Conservation (phyloP, 2,888 invertebrate species). For the Watsonalla binaria region DNA sequence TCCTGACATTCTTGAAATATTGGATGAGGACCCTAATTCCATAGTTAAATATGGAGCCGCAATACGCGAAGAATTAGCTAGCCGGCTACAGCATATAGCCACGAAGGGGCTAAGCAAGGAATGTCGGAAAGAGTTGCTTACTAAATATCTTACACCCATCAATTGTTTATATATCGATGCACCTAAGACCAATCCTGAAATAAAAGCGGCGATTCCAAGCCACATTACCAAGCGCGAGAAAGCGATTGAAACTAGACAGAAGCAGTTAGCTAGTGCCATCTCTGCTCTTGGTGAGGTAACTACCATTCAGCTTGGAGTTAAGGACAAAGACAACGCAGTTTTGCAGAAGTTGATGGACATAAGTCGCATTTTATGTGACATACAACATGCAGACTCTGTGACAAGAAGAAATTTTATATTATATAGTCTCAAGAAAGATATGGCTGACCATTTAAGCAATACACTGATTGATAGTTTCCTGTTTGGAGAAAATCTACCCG, state of each 20-base stretch:
- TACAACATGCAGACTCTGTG: constrained; percentile 11
- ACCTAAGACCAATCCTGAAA: constrained; percentile 20
- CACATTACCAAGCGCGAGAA: constrained; percentile 14
- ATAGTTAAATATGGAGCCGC: constrained; percentile 13
- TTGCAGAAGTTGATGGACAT: constrained; percentile 11
- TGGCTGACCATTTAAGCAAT: constrained; percentile 15
- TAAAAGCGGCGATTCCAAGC: constrained; percentile 17
- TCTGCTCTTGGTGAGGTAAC: constrained; percentile 11
- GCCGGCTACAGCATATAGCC: constrained; percentile 12
- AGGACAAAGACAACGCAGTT: constrained; percentile 3
- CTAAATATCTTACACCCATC: constrained; percentile 14
- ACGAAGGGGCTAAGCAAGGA: constrained; percentile 16
- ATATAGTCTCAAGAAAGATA: constrained; percentile 13
- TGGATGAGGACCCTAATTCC: constrained; percentile 6
- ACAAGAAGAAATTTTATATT: constrained; percentile 12
- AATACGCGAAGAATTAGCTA: constrained; percentile 18
- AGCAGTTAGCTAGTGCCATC: constrained; percentile 14
- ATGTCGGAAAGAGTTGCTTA: constrained; percentile 11
- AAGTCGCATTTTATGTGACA: constrained; percentile 9
- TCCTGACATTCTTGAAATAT: neutral
- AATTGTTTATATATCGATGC: constrained; percentile 18
- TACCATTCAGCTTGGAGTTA: constrained; percentile 2
- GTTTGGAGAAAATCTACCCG: constrained; percentile 14
- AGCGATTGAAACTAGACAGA: constrained; percentile 20
- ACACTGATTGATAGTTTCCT: constrained; percentile 14